A percentile compares a stretch with the other conserved stretches of the same genome.
Conservation (phyloP, 2,797 vertebrate species). For the Falco rusticolus region DNA sequence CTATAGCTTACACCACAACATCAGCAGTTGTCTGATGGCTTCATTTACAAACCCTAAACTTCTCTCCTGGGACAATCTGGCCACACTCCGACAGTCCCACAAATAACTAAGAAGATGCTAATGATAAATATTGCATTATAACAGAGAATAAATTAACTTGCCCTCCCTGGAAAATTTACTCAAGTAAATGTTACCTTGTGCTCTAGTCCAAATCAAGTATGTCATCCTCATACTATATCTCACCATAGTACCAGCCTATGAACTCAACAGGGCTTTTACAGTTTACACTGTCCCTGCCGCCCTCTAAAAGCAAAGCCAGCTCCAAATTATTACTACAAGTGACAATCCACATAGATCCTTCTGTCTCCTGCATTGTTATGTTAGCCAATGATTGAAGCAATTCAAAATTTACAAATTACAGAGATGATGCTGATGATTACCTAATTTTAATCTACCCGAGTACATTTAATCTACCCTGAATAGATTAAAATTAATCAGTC, state of each 20-base stretch:
- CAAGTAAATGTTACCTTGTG: neutral
- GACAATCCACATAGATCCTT: neutral
- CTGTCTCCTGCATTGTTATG: neutral
- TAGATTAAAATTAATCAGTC: conserved; percentile 40
- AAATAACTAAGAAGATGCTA: neutral
- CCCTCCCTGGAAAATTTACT: neutral
- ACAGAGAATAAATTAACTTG: neutral
- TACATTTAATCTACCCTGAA: conserved; percentile 28
- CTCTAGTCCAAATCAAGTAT: neutral
- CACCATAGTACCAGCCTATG: neutral
- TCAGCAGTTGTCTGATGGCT: neutral
- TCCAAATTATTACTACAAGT: neutral
- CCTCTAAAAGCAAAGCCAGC: neutral
- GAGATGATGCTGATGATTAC: conserved; percentile 21
- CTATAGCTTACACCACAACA: neutral
- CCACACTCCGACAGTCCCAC: neutral
- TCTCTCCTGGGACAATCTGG: conserved; percentile 27
- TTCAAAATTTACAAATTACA: conserved; percentile 8
- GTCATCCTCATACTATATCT: neutral
- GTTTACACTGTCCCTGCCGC: neutral
- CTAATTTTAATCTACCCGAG: conserved; percentile 8
- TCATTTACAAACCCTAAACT: conserved; percentile 17
- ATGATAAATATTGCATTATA: neutral
- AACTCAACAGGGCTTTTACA: neutral
- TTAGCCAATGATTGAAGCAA: conserved; percentile 3